phyloP scores from a whole-genome alignment of 1,140 invertebrate species.

The Rhagoletis zephyria region DNA sequence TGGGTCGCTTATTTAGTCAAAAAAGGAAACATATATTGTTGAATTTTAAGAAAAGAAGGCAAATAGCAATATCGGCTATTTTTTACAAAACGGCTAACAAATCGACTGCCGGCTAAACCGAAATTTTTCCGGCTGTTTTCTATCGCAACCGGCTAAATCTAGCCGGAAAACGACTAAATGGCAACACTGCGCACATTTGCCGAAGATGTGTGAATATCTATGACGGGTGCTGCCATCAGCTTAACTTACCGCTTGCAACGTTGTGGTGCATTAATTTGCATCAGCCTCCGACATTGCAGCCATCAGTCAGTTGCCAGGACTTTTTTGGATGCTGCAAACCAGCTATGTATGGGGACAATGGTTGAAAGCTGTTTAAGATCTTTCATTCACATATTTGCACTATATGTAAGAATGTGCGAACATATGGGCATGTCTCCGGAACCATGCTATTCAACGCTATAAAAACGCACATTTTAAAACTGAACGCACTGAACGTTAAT shows the following conservation, averaged over 20 bases:
- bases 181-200: not conserved
- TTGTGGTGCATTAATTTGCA: not conserved
- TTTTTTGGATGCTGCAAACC: not conserved
- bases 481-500: no score
- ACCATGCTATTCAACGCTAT: not conserved
- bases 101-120: no score
- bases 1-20: no score
- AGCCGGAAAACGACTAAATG: no score
- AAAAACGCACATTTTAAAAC: no score
- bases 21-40: no score
- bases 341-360: not conserved
- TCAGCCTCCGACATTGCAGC: not conserved
- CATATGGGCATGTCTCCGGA: not conserved
- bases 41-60: no score
- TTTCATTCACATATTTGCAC: no score
- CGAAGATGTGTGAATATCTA: not conserved
- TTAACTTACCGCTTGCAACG: not conserved
- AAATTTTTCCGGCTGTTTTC: no score
- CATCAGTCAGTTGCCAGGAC: not conserved
- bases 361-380: not conserved
- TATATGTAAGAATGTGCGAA: not conserved
- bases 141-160: no score
- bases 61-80: no score
- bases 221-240: not conserved
- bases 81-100: no score